Base-by-base conservation (phyloP, 2,113 vertebrate species). In the Ageneiosus marmoratus region DNA sequence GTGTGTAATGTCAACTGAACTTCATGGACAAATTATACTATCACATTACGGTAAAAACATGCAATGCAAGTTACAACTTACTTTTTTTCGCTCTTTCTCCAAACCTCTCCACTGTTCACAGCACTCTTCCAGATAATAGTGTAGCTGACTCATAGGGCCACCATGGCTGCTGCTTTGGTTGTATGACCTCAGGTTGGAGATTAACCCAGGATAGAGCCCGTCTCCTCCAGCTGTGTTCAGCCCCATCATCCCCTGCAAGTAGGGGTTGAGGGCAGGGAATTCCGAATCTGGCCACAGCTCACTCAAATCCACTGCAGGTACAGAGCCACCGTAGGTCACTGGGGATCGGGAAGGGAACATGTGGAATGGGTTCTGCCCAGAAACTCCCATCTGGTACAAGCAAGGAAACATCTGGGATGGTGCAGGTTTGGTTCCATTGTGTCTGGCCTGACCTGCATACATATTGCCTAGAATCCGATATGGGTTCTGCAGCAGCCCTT, bases 1-100 rank as follows among this genome's bases (percentile, higher is more conserved):
- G 18, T 41, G 0, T 22, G 15, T 16, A 16, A 32, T 9, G 13
- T 15, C 27, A 8, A 37, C 5, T 74, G 12, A 74, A 53, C 37
- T 56, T 2, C 29, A 20, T 53, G 13, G 8, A 2, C 5, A 76
- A 34, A 51, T 53, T 11, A 32, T 29, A 9, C 46, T 32, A n/a
- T 10, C 32, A 11, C 56, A 41, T 2, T 22, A 65, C 9, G 34
- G 9, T 37, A 18, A n/a, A 82, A 15, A 63, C 5, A 12, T 70
- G 1, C 27, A 62, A 18, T 2, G 15, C 55, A n/a, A n/a, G n/a
- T 16, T 16, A 10, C 37, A 12, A 12, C 69, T 72, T 91, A 97
- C 97, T 95, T 91, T 94, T 84, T 94, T 95, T 29, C 96, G 92
- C 63, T 97, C 95, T 37, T 89, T 94, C 88, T 96, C 94, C 89